Evolutionary conservation across 2,888 invertebrate species (phyloP), one percentile per base, ranked within the genome.

Genomic region (Nipponacmea schrenckii): DNA sequence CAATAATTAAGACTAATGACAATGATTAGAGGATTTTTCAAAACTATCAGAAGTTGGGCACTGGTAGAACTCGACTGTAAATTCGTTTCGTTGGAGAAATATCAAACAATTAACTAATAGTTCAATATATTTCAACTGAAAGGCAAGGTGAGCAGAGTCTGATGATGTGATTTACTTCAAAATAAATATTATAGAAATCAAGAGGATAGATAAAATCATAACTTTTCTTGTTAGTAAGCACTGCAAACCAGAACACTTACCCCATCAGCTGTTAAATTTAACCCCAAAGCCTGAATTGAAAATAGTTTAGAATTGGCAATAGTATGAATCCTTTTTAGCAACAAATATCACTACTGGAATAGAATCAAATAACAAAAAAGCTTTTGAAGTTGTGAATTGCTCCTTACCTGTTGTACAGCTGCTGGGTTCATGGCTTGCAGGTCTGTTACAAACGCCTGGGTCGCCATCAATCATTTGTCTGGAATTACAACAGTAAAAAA

Each of bases 381-480:
- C 17, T 7, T 2, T 56, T 20, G 0, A 1, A 15, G 8, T 20
- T 24, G 24, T 56, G 24, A 56, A 24, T 24, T 3, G 20, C 10
- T 14, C 8, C 56, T 12, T 24, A 56, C 56, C 56, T 56, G 56
- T 75, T 78, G 78, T 64, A 83, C 82, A 67, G 84, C 82, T 70
- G 83, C 80, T 62, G 86, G 83, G 79, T 86, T 87, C 82, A 89
- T 87, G 73, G 87, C 86, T 82, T 88, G 88, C 77, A 89, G 82
- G 77, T 89, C 89, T 77, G 88, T 85, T 67, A 88, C 86, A 83
- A 83, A 89, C 62, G 88, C 85, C 82, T 88, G 89, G 72, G 88
- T 87, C 82, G 88, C 87, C 88, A 89, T 89, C 72, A 75, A 74
- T 56, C 56, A 56, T 56, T 56, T 20, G 56, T 56, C 56, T 56